Conservation (phyloP, 2,888 invertebrate genomes). For the Nebria brevicollis region DNA sequence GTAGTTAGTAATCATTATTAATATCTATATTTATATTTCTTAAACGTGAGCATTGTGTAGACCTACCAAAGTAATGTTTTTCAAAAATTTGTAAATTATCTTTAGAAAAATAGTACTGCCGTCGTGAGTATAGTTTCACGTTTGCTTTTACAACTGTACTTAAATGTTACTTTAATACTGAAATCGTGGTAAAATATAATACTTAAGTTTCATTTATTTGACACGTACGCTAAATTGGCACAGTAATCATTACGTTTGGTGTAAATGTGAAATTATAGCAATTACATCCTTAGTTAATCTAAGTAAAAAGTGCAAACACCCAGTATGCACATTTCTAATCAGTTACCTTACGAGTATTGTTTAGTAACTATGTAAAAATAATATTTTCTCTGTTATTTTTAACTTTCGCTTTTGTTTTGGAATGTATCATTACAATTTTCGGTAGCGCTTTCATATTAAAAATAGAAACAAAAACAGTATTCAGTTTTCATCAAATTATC, state of each 20-base stretch:
- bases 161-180: slow-evolving; percentile 43
- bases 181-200: slow-evolving; percentile 41
- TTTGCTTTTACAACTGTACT: slow-evolving; percentile 43
- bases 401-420: not conserved
- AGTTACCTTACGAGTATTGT: slow-evolving; percentile 31
- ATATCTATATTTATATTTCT: slow-evolving; percentile 32
- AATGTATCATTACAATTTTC: not conserved
- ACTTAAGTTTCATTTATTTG: slow-evolving; percentile 27
- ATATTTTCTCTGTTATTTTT: slow-evolving; percentile 12
- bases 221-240: slow-evolving; percentile 37
- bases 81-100: slow-evolving; percentile 48
- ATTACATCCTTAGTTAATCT: not conserved
- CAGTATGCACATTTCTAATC: slow-evolving; percentile 31
- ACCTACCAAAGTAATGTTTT: slow-evolving; percentile 46
- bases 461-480: not conserved
- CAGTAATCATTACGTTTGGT: slow-evolving; percentile 35
- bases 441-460: not conserved
- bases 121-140: slow-evolving; percentile 43
- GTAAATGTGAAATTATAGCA: slow-evolving; percentile 19
- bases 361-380: slow-evolving; percentile 33
- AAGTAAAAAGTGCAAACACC: slow-evolving; percentile 26
- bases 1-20: slow-evolving; percentile 4
- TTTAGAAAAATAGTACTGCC: slow-evolving; percentile 47
- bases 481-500: not conserved
- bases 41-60: slow-evolving; percentile 46